Percentiles rank a stretch among this genome's conserved stretches.
phyloP scores from a whole-genome alignment of 2,797 vertebrate genomes.

The Selene dorsalis region DNA sequence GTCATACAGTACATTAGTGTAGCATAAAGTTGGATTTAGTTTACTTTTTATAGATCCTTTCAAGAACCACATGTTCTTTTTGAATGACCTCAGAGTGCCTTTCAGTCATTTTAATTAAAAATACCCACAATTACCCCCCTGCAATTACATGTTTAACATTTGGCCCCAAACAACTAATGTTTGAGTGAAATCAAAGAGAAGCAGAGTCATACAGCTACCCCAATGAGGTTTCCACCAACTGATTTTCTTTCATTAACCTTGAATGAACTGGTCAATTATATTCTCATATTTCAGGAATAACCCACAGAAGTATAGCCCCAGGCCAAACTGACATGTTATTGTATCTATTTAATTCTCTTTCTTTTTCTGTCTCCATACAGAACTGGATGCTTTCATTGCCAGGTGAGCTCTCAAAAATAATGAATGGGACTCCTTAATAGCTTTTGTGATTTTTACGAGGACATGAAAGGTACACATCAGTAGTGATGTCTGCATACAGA shows the following conservation, averaged over 20 bases:
- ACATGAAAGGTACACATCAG: slow-evolving; percentile 71
- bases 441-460: slow-evolving; percentile 67
- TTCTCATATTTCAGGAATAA: slow-evolving; percentile 57
- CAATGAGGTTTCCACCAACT: slow-evolving; percentile 28
- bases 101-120: slow-evolving; percentile 14
- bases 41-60: neutral
- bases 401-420: slow-evolving; percentile 69
- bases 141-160: slow-evolving; percentile 6
- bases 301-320: slow-evolving; percentile 39
- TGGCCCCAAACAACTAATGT: slow-evolving; percentile 25
- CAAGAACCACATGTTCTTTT: neutral
- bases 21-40: neutral
- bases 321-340: slow-evolving; percentile 58
- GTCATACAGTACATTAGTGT: neutral
- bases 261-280: slow-evolving; percentile 54
- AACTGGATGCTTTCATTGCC: slow-evolving; percentile 53
- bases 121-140: slow-evolving; percentile 3
- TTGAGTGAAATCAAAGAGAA: slow-evolving; percentile 39
- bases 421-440: slow-evolving; percentile 69
- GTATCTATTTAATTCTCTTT: slow-evolving; percentile 56
- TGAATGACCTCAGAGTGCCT: neutral
- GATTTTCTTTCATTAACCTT: slow-evolving; percentile 61
- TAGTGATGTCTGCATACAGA: slow-evolving; percentile 66
- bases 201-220: slow-evolving; percentile 20
- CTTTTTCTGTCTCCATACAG: slow-evolving; percentile 36